Conservation (phyloP, 2,797 vertebrate species). For the Gallinago stenura region DNA sequence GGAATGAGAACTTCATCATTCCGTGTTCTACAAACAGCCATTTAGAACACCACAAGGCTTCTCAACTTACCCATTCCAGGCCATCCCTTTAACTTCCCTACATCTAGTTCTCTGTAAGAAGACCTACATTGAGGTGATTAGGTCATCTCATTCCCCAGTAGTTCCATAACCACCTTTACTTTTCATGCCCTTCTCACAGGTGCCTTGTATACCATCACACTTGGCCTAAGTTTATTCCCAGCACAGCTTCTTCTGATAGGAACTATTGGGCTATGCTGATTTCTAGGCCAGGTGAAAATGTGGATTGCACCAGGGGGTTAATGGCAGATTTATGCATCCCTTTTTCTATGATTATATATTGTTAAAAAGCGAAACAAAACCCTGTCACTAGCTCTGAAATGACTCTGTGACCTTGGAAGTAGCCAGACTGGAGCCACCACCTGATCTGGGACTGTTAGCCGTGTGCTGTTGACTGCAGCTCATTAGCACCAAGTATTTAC, state of each 20-base stretch:
- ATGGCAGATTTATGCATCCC: not conserved
- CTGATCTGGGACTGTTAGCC: conserved; percentile 12
- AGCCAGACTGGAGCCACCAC: not conserved
- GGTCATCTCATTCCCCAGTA: not conserved
- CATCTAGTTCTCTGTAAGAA: not conserved
- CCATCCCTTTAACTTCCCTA: not conserved
- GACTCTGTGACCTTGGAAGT: conserved; percentile 11
- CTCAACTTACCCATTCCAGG: not conserved
- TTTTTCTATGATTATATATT: not conserved
- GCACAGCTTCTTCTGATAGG: not conserved
- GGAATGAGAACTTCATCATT: not conserved
- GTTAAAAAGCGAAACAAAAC: conserved; percentile 15
- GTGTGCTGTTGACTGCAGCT: not conserved
- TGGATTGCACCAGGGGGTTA: not conserved
- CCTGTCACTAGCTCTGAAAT: not conserved
- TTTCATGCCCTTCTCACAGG: not conserved
- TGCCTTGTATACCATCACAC: not conserved
- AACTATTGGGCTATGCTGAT: not conserved
- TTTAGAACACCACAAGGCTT: not conserved
- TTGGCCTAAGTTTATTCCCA: not conserved
- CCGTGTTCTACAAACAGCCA: not conserved
- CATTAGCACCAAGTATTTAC: conserved; percentile 52
- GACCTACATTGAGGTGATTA: not conserved
- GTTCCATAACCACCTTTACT: not conserved
- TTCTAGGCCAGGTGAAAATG: not conserved